Evolutionary conservation across 2,888 invertebrate species (phyloP), one percentile per base, ranked within the genome.

Genomic region (Agrypnus murinus): DNA sequence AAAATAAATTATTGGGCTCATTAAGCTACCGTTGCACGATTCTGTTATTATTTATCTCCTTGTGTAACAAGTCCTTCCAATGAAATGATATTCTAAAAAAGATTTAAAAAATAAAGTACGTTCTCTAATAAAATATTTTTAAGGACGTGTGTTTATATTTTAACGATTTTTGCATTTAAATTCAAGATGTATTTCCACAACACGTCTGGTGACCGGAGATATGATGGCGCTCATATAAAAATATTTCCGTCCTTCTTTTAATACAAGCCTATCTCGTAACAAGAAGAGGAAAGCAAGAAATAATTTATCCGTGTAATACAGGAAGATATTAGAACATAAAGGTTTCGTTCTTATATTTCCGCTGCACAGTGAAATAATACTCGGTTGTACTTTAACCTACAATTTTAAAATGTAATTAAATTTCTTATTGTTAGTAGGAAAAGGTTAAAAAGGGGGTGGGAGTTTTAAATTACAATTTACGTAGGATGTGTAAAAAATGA

Each of bases 331-430:
- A 55, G 36, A 55, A 32, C 55, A 36, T 53, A 53, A 53, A 53
- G 31, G 53, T 32, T 25, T 32, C 17, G 36, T 55, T 55, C 55
- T 55, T 55, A 55, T 55, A 38, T 55, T 55, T 55, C 55, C 55
- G 55, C 15, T 55, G 55, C 55, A 38, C 31, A 14, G 34, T 55
- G 55, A 5, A 55, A 55, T 55, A 36, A 55, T 55, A 17, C 19
- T n/a, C n/a, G n/a, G 25, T 36, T 36, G 34, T 36, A 14, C 55
- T 25, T 5, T 55, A 55, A 38, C 55, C 55, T 55, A 17, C 36
- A 55, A 55, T 55, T 55, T 55, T 17, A 15, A 48, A 55, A 36
- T 34, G 55, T 36, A 55, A 55, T 55, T 55, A 55, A 55, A 55
- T 55, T 55, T 36, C 55, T 55, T n/a, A n/a, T n/a, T n/a, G n/a